These are phyloP conservation scores for Nymphalis io DNA, from an alignment of 1,140 invertebrate species.

Conservation along the genomic window DNA sequence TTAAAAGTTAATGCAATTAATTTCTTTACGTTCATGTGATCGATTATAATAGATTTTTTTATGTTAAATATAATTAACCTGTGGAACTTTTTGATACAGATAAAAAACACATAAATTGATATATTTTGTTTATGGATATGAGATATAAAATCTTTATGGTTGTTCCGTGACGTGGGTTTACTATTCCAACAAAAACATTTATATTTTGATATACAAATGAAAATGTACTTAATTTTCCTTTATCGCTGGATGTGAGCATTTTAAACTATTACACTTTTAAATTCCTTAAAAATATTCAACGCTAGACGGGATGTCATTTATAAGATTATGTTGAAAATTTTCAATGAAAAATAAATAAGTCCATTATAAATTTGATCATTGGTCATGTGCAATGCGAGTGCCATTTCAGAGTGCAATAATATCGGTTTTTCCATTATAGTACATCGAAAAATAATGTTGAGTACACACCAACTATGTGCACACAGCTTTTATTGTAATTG, in stretches of 20 bases:
- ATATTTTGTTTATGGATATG: not conserved
- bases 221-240: not conserved
- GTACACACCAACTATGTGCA: not conserved
- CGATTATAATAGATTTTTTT: too few species aligned
- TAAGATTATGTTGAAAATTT: not conserved
- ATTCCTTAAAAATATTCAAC: not conserved
- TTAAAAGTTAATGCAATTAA: not conserved
- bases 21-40: not conserved
- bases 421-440: slow-evolving; percentile 4
- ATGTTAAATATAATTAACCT: too few species aligned
- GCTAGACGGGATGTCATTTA: slow-evolving; percentile 1
- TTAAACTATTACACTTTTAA: too few species aligned
- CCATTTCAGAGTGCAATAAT: slow-evolving; percentile 25
- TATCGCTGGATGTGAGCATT: not conserved
- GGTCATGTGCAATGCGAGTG: slow-evolving; percentile 13
- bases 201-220: slow-evolving; percentile 6
- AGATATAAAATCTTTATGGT: not conserved
- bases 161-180: not conserved
- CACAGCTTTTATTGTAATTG: not conserved
- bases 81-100: too few species aligned
- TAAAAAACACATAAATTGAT: not conserved
- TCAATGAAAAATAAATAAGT: slow-evolving; percentile 2
- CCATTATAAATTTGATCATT: not conserved
- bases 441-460: slow-evolving; percentile 2
- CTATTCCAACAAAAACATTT: not conserved